Percentiles rank a stretch among this genome's conserved stretches.
Conservation (phyloP, 2,888 invertebrate species). For the Embidobia sp. region DNA sequence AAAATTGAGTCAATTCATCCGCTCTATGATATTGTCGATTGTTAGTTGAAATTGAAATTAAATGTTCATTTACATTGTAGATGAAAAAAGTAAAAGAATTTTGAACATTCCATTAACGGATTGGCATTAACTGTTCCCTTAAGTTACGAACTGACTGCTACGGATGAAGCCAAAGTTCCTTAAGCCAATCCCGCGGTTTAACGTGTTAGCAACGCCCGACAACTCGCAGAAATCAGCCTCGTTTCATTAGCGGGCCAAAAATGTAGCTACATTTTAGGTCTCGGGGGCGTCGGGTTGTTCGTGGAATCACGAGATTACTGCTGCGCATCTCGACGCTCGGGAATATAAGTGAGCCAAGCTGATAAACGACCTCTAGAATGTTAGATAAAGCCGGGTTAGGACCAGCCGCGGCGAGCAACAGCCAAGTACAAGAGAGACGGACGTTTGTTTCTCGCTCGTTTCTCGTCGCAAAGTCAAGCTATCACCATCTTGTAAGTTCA, state of each 20-base stretch:
- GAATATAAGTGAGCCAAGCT: conserved; percentile 72
- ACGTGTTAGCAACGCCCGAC: conserved; percentile 20
- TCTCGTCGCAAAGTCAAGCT: conserved; percentile 57
- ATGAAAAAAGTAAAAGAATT: background rate
- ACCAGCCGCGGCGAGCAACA: conserved; percentile 66
- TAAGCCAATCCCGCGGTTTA: conserved; percentile 34
- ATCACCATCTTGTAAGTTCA: conserved; percentile 63
- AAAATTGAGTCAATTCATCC: too few species aligned
- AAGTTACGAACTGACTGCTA: conserved; percentile 12
- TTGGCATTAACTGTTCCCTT: conserved; percentile 4
- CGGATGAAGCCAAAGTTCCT: conserved; percentile 16
- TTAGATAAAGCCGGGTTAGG: conserved; percentile 77
- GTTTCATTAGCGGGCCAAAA: conserved; percentile 44
- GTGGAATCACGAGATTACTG: conserved; percentile 62
- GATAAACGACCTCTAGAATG: conserved; percentile 79
- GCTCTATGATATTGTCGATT: too few species aligned
- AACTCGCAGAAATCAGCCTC: conserved; percentile 36
- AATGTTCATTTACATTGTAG: too few species aligned
- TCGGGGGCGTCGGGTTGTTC: conserved; percentile 30
- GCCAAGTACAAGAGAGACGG: conserved; percentile 48
- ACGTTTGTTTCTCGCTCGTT: conserved; percentile 42
- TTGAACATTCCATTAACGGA: background rate
- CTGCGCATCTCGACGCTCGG: conserved; percentile 64
- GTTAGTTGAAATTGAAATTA: too few species aligned
- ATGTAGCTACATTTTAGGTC: conserved; percentile 36